Base-by-base conservation (phyloP, 1,140 invertebrate species). In the Nymphalis io region DNA sequence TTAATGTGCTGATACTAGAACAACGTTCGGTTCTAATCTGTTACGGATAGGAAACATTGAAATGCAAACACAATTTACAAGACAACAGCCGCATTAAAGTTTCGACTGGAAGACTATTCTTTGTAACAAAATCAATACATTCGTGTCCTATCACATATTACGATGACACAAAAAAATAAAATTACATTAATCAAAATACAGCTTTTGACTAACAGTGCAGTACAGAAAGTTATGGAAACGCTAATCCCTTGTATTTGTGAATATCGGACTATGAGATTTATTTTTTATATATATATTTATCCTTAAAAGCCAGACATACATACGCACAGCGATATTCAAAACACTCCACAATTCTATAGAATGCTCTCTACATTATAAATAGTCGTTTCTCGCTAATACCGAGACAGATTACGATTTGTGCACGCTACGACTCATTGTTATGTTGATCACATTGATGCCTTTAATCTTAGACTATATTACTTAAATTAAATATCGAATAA, bases 401-500 rank as follows among this genome's bases (percentile, higher is more conserved):
- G 81, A 88, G 78, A 83, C 79, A 81, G 72, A 77, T 72, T 81
- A 85, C 78, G 79, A 83, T 89, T 91, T 89, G 87, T 91, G 89
- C 87, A 89, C 82, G 69, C 87, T 89, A 89, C 84, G 67, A 82
- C 79, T 83, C 82, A 81, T 68, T 38, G 53, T 66, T 79, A 84
- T 87, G 80, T 89, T 87, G 81, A 91, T 89, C 89, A 91, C 89
- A 91, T 87, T 87, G 82, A 89, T 83, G 84, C 87, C 78, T 85
- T 90, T 79, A 83, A 81, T 79, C 81, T 85, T 83, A 89, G 71
- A 60, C 81, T 83, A 86, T 59, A 71, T 79, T 80, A 83, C 77
- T 82, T 81, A 81, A 75, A 75, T 81, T 81, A 81, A 75, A 75
- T 73, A 73, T 75, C 75, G 75, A 79, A 79, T 82, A 83, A 81